These are phyloP conservation scores for Lycopodina hypogea DNA, from an alignment of 37 sponge, comb jelly and placozoan species.

Conservation along the genomic window DNA sequence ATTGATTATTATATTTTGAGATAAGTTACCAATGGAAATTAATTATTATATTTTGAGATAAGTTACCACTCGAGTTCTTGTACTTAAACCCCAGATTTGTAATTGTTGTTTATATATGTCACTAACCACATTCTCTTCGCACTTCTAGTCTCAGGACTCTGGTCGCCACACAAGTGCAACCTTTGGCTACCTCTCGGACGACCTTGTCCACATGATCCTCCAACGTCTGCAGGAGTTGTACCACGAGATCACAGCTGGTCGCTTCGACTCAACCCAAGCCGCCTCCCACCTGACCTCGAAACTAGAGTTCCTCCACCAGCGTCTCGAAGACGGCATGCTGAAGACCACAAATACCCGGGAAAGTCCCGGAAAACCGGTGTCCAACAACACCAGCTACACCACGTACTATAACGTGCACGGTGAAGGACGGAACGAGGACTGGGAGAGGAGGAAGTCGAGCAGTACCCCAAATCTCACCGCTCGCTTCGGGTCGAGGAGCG, in stretches of 20 bases:
- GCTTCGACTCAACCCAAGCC: conserved; percentile 27
- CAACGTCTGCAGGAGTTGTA: conserved; percentile 55
- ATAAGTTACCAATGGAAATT: too few species aligned
- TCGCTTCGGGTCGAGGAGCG: background rate
- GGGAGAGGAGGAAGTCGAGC: conserved; percentile 1
- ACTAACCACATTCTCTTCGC: background rate
- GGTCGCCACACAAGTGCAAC: conserved; percentile 40
- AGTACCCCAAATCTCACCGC: conserved; percentile 22
- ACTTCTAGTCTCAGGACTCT: background rate
- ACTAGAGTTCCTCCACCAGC: conserved; percentile 42
- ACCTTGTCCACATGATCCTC: conserved; percentile 41
- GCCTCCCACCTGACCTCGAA: conserved; percentile 40
- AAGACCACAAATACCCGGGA: background rate
- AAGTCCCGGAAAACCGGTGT: background rate
- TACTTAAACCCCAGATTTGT: too few species aligned
- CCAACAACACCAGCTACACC: conserved; percentile 40
- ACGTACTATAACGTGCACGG: conserved; percentile 34
- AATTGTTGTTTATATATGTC: background rate
- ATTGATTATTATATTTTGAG: too few species aligned
- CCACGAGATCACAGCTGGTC: conserved; percentile 44
- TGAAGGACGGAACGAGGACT: conserved; percentile 9
- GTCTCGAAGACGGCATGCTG: conserved; percentile 21
- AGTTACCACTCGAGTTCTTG: too few species aligned
- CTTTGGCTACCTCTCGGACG: conserved; percentile 40
- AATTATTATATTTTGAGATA: too few species aligned